Percentiles rank a stretch among this genome's conserved stretches.
These are phyloP conservation scores for Heterochromis multidens DNA, from an alignment of 2,113 vertebrate species.

Conservation along the genomic window DNA sequence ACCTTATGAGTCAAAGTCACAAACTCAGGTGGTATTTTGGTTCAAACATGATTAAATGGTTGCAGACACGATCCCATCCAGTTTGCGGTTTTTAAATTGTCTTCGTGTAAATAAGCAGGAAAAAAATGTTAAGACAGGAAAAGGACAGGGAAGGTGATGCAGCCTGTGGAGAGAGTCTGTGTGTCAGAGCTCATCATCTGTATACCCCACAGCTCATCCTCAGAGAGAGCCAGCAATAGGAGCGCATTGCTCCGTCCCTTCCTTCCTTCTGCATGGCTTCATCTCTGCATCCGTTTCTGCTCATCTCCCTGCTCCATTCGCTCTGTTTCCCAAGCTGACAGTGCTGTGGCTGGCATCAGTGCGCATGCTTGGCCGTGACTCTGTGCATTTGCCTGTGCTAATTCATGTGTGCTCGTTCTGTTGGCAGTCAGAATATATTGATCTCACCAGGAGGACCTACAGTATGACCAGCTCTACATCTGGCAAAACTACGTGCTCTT, in stretches of 20 bases:
- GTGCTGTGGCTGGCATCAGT: not conserved
- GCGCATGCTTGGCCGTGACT: not conserved
- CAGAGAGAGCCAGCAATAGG: not conserved
- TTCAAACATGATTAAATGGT: not conserved
- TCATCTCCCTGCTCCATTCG: not conserved
- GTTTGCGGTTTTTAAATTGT: not conserved
- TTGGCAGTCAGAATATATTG: not conserved
- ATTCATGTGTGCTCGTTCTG: not conserved
- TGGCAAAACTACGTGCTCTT: not conserved
- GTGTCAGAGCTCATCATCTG: constrained; percentile 38
- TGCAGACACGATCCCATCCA: not conserved
- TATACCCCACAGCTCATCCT: not conserved
- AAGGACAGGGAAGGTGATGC: not conserved
- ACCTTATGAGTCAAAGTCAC: too few relatives aligned
- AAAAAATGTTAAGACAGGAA: constrained; percentile 12
- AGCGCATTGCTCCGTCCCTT: not conserved
- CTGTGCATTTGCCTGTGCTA: not conserved
- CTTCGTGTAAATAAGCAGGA: constrained; percentile 1
- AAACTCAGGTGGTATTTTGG: not conserved
- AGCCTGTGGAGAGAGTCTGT: constrained; percentile 9
- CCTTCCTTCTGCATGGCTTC: constrained; percentile 37
- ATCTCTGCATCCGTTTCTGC: constrained; percentile 1
- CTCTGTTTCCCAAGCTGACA: not conserved
- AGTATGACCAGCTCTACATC: not conserved
- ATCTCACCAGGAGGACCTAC: not conserved